Percentiles rank a stretch among this genome's conserved stretches.
Evolutionary conservation across 2,888 invertebrate genomes (phyloP).

Genomic region (Xylocampa areola): DNA sequence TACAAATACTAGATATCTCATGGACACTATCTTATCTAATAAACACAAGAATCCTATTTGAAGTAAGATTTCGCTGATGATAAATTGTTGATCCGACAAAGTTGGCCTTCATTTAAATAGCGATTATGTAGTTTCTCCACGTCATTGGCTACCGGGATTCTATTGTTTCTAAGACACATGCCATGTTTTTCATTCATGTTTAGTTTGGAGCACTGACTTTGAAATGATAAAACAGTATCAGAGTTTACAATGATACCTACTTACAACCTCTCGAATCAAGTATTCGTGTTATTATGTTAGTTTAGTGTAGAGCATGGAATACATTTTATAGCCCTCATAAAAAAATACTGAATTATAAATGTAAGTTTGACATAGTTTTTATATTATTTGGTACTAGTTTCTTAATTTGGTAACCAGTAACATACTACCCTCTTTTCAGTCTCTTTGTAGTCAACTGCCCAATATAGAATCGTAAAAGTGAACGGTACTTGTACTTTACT

Average conservation of each 20-base stretch:
- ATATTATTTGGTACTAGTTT: too few species aligned
- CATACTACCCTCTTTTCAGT: too few species aligned
- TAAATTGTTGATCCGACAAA: constrained; percentile 21
- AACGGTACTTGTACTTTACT: too few species aligned
- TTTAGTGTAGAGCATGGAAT: too few species aligned
- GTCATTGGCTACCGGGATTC: constrained; percentile 21
- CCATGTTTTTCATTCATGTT: constrained; percentile 3
- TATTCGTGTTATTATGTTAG: background rate
- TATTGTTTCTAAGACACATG: constrained; percentile 21
- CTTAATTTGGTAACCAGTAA: too few species aligned
- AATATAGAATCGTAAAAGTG: too few species aligned
- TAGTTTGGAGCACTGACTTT: constrained; percentile 29
- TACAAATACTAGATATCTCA: constrained; percentile 58
- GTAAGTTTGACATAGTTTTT: background rate
- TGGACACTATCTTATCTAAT: constrained; percentile 64
- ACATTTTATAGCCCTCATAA: too few species aligned
- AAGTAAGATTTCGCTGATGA: constrained; percentile 29
- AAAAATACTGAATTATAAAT: too few species aligned
- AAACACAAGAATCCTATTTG: constrained; percentile 36
- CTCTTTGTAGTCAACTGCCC: too few species aligned
- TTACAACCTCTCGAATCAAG: background rate
- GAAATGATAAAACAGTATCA: constrained; percentile 13
- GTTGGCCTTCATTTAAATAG: constrained; percentile 24
- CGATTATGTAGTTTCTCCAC: constrained; percentile 20
- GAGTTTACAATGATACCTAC: background rate